Base-by-base conservation (phyloP, 2,888 invertebrate species). In the Xanthia togata region DNA sequence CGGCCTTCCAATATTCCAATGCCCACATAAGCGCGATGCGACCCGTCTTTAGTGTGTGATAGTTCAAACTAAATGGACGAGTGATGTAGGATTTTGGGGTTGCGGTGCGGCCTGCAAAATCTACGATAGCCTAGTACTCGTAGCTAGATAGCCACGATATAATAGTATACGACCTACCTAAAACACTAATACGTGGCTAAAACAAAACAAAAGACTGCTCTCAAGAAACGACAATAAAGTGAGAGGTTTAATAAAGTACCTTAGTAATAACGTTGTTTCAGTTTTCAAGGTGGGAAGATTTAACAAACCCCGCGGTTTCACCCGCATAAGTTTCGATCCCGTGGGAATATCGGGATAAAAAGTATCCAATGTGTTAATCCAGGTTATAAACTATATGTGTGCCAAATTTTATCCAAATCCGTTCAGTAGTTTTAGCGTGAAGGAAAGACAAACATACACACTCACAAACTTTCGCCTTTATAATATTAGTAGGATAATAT, bases 201-300 rank as follows among this genome's bases (percentile, higher is more conserved):
- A 0, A 35, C 14, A 62, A 26, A 12, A 26, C 20, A 44, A 26
- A 38, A 77, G 2, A 38, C 23, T 12, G 17, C 17, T 31, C 17
- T 12, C 17, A 64, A 64, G 44, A 76, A 47, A 47, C 26, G 5
- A 17, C 47, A 38, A 26, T 57, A 59, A 4, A 67, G n/a, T 67
- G 41, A 78, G 11, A 38, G 2, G 20, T 78, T 76, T 68, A 59
- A 59, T 68, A 59, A 59, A 50, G 57, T 14, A 47, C 47, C 2
- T 20, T 47, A 35, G 0, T 35, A 60, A 60, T 35, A 57, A 47
- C 26, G 23, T 77, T 70, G 55, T 63, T 77, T n/a, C 41, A 60
- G 9, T 53, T 76, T 31, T 35, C 60, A 44, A 79, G 41, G 60
- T 9, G 14, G 9, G 59, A 78, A 76, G 78, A 70, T 60, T 60